These are phyloP conservation scores for Hemaris fuciformis DNA, from an alignment of 2,888 invertebrate genomes.

Conservation along the genomic window DNA sequence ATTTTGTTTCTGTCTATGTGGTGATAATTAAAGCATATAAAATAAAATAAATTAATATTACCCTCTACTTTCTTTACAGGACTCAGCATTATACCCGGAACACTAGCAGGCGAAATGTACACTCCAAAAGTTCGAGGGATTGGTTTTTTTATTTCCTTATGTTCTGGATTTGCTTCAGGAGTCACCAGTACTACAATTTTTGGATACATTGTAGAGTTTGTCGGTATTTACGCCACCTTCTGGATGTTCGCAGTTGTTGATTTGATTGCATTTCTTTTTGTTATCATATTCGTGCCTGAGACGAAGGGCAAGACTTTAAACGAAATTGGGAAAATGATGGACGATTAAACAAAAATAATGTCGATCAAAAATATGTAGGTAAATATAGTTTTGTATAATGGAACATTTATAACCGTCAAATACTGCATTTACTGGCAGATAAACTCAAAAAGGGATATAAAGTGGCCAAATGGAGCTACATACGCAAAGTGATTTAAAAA, in stretches of 20 bases:
- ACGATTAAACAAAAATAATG: background rate
- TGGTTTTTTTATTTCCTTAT: slow-evolving; percentile 27
- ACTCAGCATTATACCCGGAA: slow-evolving; percentile 14
- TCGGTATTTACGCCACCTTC: slow-evolving; percentile 29
- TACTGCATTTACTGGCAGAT: no score
- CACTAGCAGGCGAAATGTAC: slow-evolving; percentile 34
- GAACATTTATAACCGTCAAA: no score
- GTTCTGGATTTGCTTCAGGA: slow-evolving; percentile 24
- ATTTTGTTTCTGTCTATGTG: no score
- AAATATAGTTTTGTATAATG: no score
- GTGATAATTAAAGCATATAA: no score
- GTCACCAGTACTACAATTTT: slow-evolving; percentile 21
- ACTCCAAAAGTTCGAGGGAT: slow-evolving; percentile 29
- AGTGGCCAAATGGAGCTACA: no score
- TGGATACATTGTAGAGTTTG: slow-evolving; percentile 19
- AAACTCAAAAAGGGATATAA: no score
- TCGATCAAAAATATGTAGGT: no score
- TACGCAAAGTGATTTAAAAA: no score
- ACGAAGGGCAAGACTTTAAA: slow-evolving; percentile 36
- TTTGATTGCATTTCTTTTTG: slow-evolving; percentile 26
- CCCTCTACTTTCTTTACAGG: slow-evolving; percentile 15
- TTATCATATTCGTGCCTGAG: slow-evolving; percentile 34
- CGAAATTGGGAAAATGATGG: slow-evolving; percentile 33
- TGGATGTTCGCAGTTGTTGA: slow-evolving; percentile 29
- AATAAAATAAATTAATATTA: no score